Base-by-base conservation (phyloP, 1,140 invertebrate genomes). In the Drosophila littoralis region DNA sequence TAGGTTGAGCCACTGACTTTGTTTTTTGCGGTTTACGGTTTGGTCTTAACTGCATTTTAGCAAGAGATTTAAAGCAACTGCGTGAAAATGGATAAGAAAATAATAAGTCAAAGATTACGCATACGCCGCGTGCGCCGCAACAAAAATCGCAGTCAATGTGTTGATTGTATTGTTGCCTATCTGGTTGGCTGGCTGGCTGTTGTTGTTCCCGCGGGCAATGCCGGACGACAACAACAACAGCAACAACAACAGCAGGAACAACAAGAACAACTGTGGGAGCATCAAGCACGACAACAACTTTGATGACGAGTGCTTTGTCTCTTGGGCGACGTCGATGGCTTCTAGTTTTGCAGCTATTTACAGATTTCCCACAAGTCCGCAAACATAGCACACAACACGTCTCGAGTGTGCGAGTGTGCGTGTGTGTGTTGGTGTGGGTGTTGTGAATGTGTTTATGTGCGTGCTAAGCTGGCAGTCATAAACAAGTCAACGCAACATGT, bases 401-500 rank as follows among this genome's bases (percentile, higher is more conserved):
- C 68, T 55, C 28, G 22, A 46, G 22, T 48, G 35, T 51, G 48
- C 52, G 61, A 61, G 40, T 48, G 36, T 51, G 38, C 12, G 13
- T 15, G 40, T 32, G 48, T 43, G 63, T 28, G 7, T 58, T 67
- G 42, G 36, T 51, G 57, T 13, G 46, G 22, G 48, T 63, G 54
- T 61, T 40, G 65, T 76, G 48, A 54, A 60, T 67, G 64, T 74
- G 42, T 46, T 13, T 52, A 48, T 72, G 17, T 61, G 77, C 68
- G 74, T 85, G 67, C 70, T 88, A 89, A 89, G 84, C 85, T 89
- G 59, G 66, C 66, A 84, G 84, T 88, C 85, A 88, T 88, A 88
- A 88, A 88, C 83, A 88, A 88, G 84, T 88, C 83, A 88, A 84
- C 77, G 84, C 84, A 88, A 88, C 84, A 88, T 88, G 84, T 88